Percentiles rank a stretch among this genome's conserved stretches.
Evolutionary conservation across 1,140 invertebrate species (phyloP).

Genomic region (Caerostris darwini): DNA sequence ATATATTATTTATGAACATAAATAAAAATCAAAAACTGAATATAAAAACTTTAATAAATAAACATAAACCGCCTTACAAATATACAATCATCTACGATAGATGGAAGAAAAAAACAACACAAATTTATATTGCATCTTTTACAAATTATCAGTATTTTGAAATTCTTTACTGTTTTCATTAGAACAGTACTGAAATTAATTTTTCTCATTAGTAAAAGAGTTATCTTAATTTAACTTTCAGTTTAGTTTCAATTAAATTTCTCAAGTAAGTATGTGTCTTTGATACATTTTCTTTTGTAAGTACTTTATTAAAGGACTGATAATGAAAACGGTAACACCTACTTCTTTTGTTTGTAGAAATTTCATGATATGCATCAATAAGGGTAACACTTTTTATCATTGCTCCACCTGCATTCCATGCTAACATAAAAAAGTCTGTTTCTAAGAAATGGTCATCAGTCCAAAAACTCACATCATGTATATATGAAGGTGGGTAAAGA

Average conservation of each 20-base stretch:
- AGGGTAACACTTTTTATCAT: slow-evolving; percentile 4
- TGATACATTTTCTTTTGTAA: not conserved
- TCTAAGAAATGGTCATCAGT: not conserved
- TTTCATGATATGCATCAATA: not conserved
- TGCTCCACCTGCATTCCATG: not conserved
- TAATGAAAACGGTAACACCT: slow-evolving; percentile 44
- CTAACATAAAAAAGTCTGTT: not conserved
- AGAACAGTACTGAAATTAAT: no score
- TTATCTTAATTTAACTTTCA: slow-evolving; percentile 20
- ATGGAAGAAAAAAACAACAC: no score
- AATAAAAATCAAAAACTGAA: no score
- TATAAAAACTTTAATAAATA: no score
- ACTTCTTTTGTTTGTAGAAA: not conserved
- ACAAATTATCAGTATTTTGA: no score
- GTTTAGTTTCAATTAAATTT: not conserved
- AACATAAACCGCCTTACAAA: no score
- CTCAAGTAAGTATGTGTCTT: not conserved
- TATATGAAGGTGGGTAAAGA: slow-evolving; percentile 2
- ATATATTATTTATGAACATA: no score
- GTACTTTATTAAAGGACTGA: not conserved
- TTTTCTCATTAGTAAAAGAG: no score
- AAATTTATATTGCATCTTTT: no score
- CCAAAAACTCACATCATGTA: slow-evolving; percentile 12
- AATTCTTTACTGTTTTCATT: no score
- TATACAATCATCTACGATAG: no score